Evolutionary conservation across 2,888 invertebrate genomes (phyloP).

Genomic region (Tiliacea citrago): DNA sequence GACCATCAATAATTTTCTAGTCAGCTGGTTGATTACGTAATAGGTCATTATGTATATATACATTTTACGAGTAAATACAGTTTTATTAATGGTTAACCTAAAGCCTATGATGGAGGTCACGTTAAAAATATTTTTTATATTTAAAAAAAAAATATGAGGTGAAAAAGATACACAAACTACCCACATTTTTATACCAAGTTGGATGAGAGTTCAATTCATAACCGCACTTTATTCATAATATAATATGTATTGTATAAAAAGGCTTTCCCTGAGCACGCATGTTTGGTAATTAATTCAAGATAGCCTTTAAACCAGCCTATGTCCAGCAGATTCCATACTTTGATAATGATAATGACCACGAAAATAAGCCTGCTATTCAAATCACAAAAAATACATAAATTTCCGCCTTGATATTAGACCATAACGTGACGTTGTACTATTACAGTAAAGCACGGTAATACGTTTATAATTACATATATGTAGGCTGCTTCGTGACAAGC

Average conservation of each 20-base stretch:
- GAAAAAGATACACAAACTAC: constrained; percentile 29
- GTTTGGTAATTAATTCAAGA: not conserved
- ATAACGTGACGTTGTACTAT: constrained; percentile 62
- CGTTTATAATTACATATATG: constrained; percentile 87
- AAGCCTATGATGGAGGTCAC: constrained; percentile 24
- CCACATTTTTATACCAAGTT: constrained; percentile 18
- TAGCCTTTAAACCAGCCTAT: constrained; percentile 1
- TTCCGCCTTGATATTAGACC: constrained; percentile 63
- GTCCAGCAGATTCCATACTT: constrained; percentile 27
- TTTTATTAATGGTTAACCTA: constrained; percentile 22
- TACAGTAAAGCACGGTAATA: constrained; percentile 86
- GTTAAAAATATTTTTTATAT: too few species aligned
- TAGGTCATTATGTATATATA: constrained; percentile 19
- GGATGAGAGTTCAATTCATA: constrained; percentile 8
- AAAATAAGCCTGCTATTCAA: constrained; percentile 55
- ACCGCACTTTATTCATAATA: not conserved
- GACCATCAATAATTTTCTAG: constrained; percentile 37
- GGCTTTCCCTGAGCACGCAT: not conserved
- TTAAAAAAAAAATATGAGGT: constrained; percentile 29
- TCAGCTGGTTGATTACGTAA: constrained; percentile 48
- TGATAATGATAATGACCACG: constrained; percentile 59
- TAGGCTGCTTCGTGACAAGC: constrained; percentile 82
- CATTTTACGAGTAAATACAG: constrained; percentile 32
- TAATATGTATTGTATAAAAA: not conserved
- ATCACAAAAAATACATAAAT: constrained; percentile 59